Evolutionary conservation across 2,797 vertebrate species (phyloP).

Genomic region (Harpagifer antarcticus): DNA sequence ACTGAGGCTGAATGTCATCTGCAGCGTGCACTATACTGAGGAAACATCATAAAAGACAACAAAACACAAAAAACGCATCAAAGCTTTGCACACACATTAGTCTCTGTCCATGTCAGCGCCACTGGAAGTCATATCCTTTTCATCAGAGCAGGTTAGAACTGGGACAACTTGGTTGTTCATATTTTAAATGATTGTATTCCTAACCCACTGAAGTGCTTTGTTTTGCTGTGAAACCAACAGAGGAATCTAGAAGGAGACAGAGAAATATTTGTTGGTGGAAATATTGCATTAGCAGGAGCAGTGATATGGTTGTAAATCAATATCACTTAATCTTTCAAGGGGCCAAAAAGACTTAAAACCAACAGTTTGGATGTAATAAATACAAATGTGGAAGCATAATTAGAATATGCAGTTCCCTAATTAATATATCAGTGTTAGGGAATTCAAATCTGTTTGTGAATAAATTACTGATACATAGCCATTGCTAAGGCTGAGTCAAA

Average conservation of each 20-base stretch:
- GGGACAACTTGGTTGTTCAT: background rate
- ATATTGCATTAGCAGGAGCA: background rate
- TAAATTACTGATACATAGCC: conserved; percentile 7
- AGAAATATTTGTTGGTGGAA: background rate
- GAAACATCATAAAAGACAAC: conserved; percentile 8
- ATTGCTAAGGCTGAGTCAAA: background rate
- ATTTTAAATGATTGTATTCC: conserved; percentile 1
- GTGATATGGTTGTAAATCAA: conserved; percentile 5
- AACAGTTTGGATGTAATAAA: background rate
- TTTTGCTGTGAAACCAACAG: background rate
- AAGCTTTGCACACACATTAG: conserved; percentile 1
- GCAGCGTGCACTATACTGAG: conserved; percentile 2
- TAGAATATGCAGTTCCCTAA: background rate
- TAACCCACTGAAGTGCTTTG: background rate
- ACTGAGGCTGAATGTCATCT: conserved; percentile 15
- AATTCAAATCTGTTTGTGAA: conserved; percentile 21
- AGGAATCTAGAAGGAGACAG: too few species aligned
- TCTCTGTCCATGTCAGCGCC: conserved; percentile 14
- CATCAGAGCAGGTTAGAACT: background rate
- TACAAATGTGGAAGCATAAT: background rate
- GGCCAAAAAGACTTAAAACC: background rate
- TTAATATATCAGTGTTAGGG: conserved; percentile 13
- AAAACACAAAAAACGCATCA: conserved; percentile 17
- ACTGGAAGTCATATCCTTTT: conserved; percentile 1
- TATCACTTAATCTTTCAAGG: background rate